Evolutionary conservation across 1,140 invertebrate genomes (phyloP), one percentile per base, ranked within the genome.

Genomic region (Aphidius gifuensis): DNA sequence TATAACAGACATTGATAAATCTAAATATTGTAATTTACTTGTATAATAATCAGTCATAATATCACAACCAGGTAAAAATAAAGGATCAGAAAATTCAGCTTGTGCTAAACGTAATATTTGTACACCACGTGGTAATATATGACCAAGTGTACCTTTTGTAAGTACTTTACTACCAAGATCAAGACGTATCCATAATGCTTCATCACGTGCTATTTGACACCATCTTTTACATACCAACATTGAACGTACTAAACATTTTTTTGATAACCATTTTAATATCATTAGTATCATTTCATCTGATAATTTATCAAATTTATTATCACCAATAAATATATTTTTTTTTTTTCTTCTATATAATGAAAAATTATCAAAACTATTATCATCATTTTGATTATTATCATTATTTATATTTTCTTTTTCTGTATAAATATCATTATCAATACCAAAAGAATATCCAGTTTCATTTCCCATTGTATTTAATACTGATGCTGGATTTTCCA

Each of bases 271-370:
- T 69, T 86, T 85, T 62, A 95, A 89, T 45, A 96, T 89, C 66
- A 87, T 84, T n/a, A 95, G 75, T 16, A 95, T 84, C 62, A 94
- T 86, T 78, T 95, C 92, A 80, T 95, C 93, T 0, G 91, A 90
- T 51, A 92, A 71, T 61, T 81, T 80, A n/a, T 83, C 80, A 68
- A 88, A 88, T 67, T 85, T 78, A 73, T 87, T 84, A 72, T 80
- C 78, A 2, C 74, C 77, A 5, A 66, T 49, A 4, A 75, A 21
- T 1, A 71, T 76, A 23, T 61, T 39, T 61, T 65, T 78, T 46
- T 70, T 78, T 73, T 74, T 80, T 69, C 77, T 68, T 66, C 73
- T 74, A 40, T 64, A 71, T 58, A 80, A 61, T 40, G 69, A 78
- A 63, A 78, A 80, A 44, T 75, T 68, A 57, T 80, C 76, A 55